Conservation (phyloP, 2,888 invertebrate genomes). For the Lycaena phlaeas region DNA sequence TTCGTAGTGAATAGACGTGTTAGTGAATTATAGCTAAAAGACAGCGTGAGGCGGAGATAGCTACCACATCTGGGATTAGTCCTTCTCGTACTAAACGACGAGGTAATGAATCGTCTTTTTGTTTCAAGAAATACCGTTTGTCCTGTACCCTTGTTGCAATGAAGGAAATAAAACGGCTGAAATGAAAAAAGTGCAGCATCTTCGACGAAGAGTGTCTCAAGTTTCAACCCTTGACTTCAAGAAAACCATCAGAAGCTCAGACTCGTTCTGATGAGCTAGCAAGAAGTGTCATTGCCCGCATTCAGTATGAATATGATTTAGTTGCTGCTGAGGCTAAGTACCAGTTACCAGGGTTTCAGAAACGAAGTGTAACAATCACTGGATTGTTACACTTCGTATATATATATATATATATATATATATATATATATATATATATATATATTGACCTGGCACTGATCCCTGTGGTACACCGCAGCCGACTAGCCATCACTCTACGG, state of each 20-base stretch:
- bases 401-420: too few species aligned
- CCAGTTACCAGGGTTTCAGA: too few species aligned
- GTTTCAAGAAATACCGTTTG: constrained; percentile 25
- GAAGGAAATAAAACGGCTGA: constrained; percentile 27
- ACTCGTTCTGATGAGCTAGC: constrained; percentile 20
- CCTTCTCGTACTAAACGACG: constrained; percentile 27
- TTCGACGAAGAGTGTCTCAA: constrained; percentile 8
- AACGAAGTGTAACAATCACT: too few species aligned
- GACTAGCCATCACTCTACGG: too few species aligned
- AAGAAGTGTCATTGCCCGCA: constrained; percentile 26
- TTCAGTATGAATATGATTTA: constrained; percentile 21
- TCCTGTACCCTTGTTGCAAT: constrained; percentile 30
- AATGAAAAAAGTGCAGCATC: constrained; percentile 23
- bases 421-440: too few species aligned
- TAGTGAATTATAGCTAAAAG: too few species aligned
- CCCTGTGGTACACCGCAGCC: too few species aligned
- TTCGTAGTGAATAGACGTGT: too few species aligned
- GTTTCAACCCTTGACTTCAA: constrained; percentile 19
- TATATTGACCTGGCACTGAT: too few species aligned
- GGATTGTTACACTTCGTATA: too few species aligned
- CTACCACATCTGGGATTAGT: constrained; percentile 26
- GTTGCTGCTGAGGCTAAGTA: constrained; percentile 30
- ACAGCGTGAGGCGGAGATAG: constrained; percentile 28
- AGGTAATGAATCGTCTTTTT: constrained; percentile 28
- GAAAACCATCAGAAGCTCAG: constrained; percentile 16